Conservation (phyloP, 2,797 vertebrate genomes). For the Esox masquinongy region DNA sequence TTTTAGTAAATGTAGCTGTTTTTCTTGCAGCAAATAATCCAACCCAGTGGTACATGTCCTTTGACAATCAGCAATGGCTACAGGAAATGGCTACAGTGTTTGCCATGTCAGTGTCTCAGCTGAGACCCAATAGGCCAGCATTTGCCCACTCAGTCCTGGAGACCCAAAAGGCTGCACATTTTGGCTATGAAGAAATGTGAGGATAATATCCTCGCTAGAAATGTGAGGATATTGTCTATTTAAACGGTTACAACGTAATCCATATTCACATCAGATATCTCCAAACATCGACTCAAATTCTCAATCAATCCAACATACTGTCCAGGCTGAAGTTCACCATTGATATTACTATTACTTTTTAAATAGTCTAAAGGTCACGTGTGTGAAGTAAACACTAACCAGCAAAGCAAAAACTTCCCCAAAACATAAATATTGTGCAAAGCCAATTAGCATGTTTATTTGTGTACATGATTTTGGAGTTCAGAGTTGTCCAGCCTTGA, state of each 20-base stretch:
- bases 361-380: background rate
- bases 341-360: background rate
- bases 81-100: background rate
- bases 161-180: background rate
- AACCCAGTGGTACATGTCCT: background rate
- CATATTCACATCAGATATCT: background rate
- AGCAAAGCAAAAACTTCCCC: background rate
- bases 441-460: background rate
- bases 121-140: background rate
- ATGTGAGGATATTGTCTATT: too few species aligned
- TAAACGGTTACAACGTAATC: too few species aligned
- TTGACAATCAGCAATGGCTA: background rate
- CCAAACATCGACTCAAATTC: background rate
- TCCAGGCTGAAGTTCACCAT: background rate
- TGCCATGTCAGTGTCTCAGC: background rate
- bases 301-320: background rate
- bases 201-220: too few species aligned
- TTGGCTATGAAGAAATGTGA: background rate
- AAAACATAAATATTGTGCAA: background rate
- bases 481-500: background rate
- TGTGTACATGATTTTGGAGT: background rate
- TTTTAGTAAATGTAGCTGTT: background rate
- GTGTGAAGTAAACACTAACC: background rate
- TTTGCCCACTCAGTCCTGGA: background rate
- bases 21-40: background rate